A percentile compares a stretch with the other conserved stretches of the same genome.
Evolutionary conservation across 2,888 invertebrate species (phyloP).

Genomic region (Pyrochroa serraticornis): DNA sequence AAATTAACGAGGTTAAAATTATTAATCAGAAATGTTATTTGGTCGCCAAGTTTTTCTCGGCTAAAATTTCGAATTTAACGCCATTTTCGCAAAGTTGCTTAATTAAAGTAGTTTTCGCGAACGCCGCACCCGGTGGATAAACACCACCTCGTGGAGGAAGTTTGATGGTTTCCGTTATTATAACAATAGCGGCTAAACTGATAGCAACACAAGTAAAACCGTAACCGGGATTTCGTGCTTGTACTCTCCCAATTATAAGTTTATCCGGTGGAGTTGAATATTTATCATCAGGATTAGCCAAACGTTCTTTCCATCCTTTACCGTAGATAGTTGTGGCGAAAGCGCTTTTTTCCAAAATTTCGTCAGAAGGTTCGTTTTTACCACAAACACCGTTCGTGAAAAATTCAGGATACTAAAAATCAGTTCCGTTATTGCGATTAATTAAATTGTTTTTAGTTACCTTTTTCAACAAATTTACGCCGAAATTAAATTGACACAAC

Average conservation of each 20-base stretch:
- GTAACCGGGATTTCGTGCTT: constrained; percentile 82
- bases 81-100: constrained; percentile 75
- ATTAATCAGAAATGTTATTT: too few species aligned
- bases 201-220: constrained; percentile 78
- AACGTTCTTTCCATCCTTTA: constrained; percentile 76
- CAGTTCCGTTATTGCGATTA: background rate
- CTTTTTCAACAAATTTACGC: constrained; percentile 54
- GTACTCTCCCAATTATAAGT: constrained; percentile 68
- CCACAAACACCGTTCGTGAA: constrained; percentile 65
- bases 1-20: too few species aligned
- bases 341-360: constrained; percentile 63
- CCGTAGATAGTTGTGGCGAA: constrained; percentile 77
- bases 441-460: background rate
- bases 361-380: constrained; percentile 69
- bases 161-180: constrained; percentile 75
- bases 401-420: constrained; percentile 32
- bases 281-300: constrained; percentile 60
- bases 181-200: constrained; percentile 73
- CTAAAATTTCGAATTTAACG: constrained; percentile 68
- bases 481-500: constrained; percentile 57
- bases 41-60: constrained; percentile 12
- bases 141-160: constrained; percentile 85
- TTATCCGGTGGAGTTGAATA: constrained; percentile 69
- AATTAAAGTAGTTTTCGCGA: constrained; percentile 79
- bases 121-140: constrained; percentile 83